Conservation (phyloP, 2,888 invertebrate species). For the Cheilosia soror region DNA sequence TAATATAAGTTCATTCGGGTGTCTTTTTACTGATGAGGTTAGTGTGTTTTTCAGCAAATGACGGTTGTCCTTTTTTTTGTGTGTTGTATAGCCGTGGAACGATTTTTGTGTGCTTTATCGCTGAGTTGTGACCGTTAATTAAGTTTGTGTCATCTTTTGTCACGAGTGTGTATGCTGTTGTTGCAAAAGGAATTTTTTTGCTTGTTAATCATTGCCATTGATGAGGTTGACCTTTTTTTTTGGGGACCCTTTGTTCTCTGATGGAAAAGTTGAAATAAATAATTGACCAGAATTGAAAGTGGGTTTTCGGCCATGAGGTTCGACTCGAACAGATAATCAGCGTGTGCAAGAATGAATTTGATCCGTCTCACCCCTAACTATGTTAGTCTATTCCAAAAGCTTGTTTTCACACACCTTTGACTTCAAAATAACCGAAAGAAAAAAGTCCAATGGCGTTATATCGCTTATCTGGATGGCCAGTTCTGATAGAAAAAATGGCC, state of each 20-base stretch:
- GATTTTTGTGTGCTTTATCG: constrained; percentile 31
- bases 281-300: too few species aligned
- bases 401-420: too few species aligned
- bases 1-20: constrained; percentile 28
- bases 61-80: constrained; percentile 24
- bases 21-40: constrained; percentile 43
- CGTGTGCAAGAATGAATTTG: too few species aligned
- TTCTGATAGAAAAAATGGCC: too few species aligned
- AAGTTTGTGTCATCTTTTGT: constrained; percentile 36
- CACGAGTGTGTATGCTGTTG: background rate
- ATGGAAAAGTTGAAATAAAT: background rate
- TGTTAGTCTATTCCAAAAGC: too few species aligned
- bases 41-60: constrained; percentile 22
- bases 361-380: too few species aligned
- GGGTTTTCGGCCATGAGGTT: too few species aligned
- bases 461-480: too few species aligned
- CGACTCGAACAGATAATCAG: too few species aligned
- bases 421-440: too few species aligned
- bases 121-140: constrained; percentile 46
- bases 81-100: background rate
- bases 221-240: background rate
- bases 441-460: too few species aligned
- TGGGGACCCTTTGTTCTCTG: background rate
- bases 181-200: constrained; percentile 14
- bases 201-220: constrained; percentile 1